Evolutionary conservation across 2,797 vertebrate genomes (phyloP), one percentile per base, ranked within the genome.

Genomic region (Cichlasoma orientale): DNA sequence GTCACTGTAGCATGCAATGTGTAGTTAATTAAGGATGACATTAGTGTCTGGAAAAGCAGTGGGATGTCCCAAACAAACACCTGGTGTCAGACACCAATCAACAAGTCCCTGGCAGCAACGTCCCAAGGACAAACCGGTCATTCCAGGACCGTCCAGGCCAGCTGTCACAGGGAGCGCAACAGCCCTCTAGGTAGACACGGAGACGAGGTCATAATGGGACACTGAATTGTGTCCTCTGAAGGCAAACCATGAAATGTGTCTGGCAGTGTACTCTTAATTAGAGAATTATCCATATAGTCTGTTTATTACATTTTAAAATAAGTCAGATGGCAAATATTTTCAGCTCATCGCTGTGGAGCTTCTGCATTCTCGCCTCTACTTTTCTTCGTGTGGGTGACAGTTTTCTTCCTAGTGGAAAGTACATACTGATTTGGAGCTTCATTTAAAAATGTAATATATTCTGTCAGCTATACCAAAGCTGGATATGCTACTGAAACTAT

Each of bases 61-160:
- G 31, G 85, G 78, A 71, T 61, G 82, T 68, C 59, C 53, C 74
- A 75, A 79, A 86, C 74, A 88, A 89, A 82, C 89, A 90, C 84
- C 87, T 87, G 88, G 82, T 86, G 85, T 88, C 87, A 89, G 59
- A 83, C 71, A 50, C 80, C 61, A 72, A 21, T 87, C 85, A 87
- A 88, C 83, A 85, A 82, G 83, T 89, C 84, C 75, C 84, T 92
- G 91, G 88, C 87, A 86, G 61, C 57, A 66, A 10, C 8, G 25
- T 80, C 75, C 84, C 86, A 92, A 92, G 92, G 92, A 90, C 90
- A 79, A 73, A 89, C 70, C 76, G 82, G 88, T 85, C 84, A 81
- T 80, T 78, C 44, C 44, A 73, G 77, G 79, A 50, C 78, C 11
- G 38, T 47, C 66, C 73, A 31, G 50, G 44, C 81, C 85, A 86